Conservation (phyloP, 2,113 vertebrate genomes). For the Spermophilus dauricus region DNA sequence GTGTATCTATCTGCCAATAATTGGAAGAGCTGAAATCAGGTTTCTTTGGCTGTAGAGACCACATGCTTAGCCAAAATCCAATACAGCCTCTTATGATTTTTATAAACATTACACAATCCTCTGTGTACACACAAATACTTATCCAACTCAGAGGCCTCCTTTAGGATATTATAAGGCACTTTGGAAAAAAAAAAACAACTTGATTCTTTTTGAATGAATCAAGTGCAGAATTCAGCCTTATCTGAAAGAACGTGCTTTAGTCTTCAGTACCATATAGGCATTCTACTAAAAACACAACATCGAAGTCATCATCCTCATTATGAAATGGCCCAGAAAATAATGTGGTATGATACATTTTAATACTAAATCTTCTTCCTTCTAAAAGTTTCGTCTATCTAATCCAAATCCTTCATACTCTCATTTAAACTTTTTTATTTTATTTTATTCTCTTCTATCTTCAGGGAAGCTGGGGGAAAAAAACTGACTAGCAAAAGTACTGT, state of each 20-base stretch:
- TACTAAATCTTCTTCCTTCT: not conserved
- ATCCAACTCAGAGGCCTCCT: not conserved
- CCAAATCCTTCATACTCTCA: not conserved
- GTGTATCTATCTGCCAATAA: rapidly evolving
- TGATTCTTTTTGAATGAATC: not conserved
- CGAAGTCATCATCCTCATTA: not conserved
- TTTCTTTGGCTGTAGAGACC: not conserved
- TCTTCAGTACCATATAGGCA: not conserved
- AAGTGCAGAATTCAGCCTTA: not conserved
- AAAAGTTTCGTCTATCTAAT: not conserved
- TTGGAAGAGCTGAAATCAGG: not conserved
- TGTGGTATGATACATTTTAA: not conserved
- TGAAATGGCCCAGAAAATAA: not conserved
- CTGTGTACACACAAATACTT: not conserved
- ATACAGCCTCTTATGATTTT: not conserved
- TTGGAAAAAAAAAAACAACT: not conserved
- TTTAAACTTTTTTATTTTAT: not conserved
- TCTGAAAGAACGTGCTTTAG: not conserved
- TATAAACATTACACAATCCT: not conserved
- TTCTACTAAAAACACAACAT: not conserved
- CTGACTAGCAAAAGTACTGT: not conserved
- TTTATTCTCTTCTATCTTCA: conserved; percentile 32
- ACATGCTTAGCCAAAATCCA: not conserved
- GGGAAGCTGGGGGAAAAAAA: not conserved
- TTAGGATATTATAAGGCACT: not conserved